Conservation (phyloP, 2,797 vertebrate genomes). For the Coregonus ussuriensis region DNA sequence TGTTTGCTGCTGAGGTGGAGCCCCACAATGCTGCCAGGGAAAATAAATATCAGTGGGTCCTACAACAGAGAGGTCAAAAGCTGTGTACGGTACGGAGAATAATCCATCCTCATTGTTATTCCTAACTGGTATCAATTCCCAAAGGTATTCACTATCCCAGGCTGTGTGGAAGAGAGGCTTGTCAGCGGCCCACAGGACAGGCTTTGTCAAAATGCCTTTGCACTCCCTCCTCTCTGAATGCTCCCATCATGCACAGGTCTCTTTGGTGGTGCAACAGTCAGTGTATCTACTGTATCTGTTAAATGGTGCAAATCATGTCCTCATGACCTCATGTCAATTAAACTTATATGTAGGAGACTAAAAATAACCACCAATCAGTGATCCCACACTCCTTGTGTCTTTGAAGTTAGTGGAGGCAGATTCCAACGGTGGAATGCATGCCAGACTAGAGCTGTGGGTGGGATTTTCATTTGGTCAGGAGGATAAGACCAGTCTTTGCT, state of each 20-base stretch:
- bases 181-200: constrained; percentile 48
- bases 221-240: constrained; percentile 11
- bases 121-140: constrained; percentile 32
- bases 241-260: constrained; percentile 16
- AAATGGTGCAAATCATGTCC: constrained; percentile 9
- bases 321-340: neutral
- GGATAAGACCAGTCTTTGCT: neutral
- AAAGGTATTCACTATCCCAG: constrained; percentile 19
- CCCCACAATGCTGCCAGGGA: constrained; percentile 82
- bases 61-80: constrained; percentile 81
- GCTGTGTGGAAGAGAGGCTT: constrained; percentile 52
- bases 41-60: constrained; percentile 86
- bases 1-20: constrained; percentile 90
- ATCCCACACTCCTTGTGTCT: constrained; percentile 1
- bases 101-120: constrained; percentile 56
- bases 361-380: constrained; percentile 13
- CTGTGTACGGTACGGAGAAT: constrained; percentile 82
- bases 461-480: constrained; percentile 1
- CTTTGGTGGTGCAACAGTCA: constrained; percentile 5
- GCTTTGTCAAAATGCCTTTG: constrained; percentile 33
- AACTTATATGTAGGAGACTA: constrained; percentile 7
- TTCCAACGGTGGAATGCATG: constrained; percentile 10
- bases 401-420: constrained; percentile 22
- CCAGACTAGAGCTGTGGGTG: constrained; percentile 1
- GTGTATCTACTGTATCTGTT: constrained; percentile 23